Conservation (phyloP, 2,113 vertebrate species). For the Bubo scandiacus region DNA sequence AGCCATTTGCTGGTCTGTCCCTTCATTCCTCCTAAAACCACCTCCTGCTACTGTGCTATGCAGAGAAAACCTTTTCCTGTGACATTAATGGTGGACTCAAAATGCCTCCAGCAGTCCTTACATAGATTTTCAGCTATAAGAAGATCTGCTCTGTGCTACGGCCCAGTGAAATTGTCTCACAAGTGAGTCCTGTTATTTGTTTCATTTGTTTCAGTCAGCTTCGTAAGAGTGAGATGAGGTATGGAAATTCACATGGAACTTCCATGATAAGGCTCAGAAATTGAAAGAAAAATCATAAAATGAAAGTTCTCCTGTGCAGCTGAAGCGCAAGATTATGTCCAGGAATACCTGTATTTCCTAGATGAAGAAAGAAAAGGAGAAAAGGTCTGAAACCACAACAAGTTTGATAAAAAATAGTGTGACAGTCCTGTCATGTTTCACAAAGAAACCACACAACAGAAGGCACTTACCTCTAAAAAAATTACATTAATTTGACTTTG, state of each 20-base stretch:
- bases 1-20: not conserved
- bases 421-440: not conserved
- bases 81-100: not conserved
- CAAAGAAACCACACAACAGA: not conserved
- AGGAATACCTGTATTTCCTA: not conserved
- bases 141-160: not conserved
- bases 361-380: not conserved
- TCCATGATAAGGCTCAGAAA: not conserved
- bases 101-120: not conserved
- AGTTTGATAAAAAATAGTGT: not conserved
- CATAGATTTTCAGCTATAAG: not conserved
- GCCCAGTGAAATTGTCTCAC: not conserved
- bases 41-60: not conserved
- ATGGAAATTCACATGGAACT: not conserved
- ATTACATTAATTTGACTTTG: slow-evolving; percentile 36
- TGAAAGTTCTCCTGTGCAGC: not conserved
- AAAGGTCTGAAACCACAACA: not conserved
- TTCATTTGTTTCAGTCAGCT: not conserved
- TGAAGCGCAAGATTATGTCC: not conserved
- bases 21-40: not conserved
- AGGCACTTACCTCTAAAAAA: not conserved
- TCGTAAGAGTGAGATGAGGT: not conserved
- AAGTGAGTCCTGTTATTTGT: not conserved
- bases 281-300: not conserved
- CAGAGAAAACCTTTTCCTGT: not conserved